Evolutionary conservation across 2,797 vertebrate species (phyloP).

Genomic region (Amphiprion clarkii): DNA sequence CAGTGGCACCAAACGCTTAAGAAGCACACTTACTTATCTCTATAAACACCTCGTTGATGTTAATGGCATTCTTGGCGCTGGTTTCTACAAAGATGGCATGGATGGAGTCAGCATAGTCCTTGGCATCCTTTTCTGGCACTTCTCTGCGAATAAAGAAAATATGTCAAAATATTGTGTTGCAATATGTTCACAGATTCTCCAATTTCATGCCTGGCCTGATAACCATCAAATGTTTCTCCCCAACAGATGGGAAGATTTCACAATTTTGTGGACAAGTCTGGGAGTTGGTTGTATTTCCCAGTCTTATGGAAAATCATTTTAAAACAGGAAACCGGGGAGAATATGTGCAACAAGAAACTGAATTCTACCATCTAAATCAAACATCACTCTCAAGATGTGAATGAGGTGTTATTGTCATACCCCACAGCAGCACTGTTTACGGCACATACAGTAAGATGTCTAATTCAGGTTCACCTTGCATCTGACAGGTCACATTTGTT

Average conservation of each 20-base stretch:
- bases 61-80: constrained; percentile 98
- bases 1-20: constrained; percentile 23
- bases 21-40: constrained; percentile 96
- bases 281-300: neutral
- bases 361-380: constrained; percentile 1
- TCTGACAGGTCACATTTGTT: constrained; percentile 98
- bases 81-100: constrained; percentile 98
- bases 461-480: constrained; percentile 86
- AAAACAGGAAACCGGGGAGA: neutral
- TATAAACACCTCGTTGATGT: constrained; percentile 99
- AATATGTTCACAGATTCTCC: constrained; percentile 16
- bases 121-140: constrained; percentile 96
- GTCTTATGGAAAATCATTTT: neutral
- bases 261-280: constrained; percentile 21
- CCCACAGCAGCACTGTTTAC: neutral
- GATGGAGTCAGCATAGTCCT: constrained; percentile 98
- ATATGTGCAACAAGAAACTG: neutral
- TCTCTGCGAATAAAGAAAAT: constrained; percentile 86
- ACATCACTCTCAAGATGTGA: constrained; percentile 1
- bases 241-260: constrained; percentile 6
- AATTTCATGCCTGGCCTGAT: constrained; percentile 42
- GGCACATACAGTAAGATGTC: neutral
- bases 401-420: neutral
- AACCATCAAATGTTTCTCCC: constrained; percentile 24
- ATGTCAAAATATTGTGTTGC: constrained; percentile 32